Evolutionary conservation across 2,888 invertebrate genomes (phyloP).

Genomic region (Arenicola marina): DNA sequence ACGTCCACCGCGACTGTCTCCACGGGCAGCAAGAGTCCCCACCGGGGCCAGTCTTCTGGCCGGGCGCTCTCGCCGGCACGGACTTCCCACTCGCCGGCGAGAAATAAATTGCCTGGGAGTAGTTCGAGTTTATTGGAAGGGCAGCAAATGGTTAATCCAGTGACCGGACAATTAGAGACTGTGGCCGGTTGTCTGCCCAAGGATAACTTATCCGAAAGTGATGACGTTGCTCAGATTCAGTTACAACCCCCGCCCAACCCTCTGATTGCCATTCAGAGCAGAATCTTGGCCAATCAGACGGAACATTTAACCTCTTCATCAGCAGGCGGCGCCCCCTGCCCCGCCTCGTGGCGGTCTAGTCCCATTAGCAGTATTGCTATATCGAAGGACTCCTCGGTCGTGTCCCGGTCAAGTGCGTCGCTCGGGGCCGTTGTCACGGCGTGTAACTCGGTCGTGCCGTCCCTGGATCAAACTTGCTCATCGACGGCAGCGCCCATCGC

Average conservation of each 20-base stretch:
- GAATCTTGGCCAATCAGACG: no score
- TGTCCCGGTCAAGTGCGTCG: no score
- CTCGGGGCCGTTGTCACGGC: no score
- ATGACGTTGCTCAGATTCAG: background rate
- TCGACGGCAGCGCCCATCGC: no score
- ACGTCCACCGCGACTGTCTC: background rate
- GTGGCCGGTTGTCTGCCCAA: background rate
- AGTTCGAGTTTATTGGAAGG: no score
- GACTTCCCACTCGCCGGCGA: background rate
- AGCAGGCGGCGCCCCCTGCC: no score
- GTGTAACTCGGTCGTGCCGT: no score
- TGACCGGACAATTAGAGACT: background rate
- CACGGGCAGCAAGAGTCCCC: background rate
- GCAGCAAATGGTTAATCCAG: conserved; percentile 1
- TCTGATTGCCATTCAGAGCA: background rate
- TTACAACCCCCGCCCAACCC: conserved; percentile 4
- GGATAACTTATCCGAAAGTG: background rate
- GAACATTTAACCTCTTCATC: no score
- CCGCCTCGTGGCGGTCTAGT: no score
- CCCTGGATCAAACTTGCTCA: no score
- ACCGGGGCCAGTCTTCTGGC: background rate
- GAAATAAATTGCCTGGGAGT: background rate
- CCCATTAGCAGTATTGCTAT: no score
- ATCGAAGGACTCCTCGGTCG: no score
- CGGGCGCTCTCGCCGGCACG: background rate